Evolutionary conservation across 2,888 invertebrate species (phyloP).

Genomic region (Syritta pipiens): DNA sequence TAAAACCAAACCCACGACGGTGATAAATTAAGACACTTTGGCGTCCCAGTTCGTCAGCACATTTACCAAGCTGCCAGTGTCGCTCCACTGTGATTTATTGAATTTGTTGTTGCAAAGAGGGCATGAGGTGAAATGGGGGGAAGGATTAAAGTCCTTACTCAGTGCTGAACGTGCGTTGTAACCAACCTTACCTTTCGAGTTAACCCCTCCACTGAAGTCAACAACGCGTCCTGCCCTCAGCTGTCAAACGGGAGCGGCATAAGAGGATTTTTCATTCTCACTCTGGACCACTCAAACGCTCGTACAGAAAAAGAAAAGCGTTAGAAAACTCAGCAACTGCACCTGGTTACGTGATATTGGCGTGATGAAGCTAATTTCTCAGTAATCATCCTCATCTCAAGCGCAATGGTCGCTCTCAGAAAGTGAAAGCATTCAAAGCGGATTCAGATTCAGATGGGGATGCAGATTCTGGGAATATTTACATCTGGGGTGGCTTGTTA

Average conservation of each 20-base stretch:
- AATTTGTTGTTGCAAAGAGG: too few relatives aligned
- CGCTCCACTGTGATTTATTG: conserved; percentile 55
- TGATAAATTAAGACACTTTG: conserved; percentile 56
- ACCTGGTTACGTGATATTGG: conserved; percentile 32
- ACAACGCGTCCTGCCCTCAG: too few relatives aligned
- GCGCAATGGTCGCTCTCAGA: too few relatives aligned
- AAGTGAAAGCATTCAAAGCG: too few relatives aligned
- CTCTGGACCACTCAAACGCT: not conserved
- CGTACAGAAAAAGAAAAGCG: too few relatives aligned
- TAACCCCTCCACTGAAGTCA: not conserved
- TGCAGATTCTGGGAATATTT: conserved; percentile 12
- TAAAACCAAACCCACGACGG: conserved; percentile 30
- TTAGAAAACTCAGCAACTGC: conserved; percentile 3
- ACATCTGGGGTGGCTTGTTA: conserved; percentile 27
- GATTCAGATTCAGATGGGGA: not conserved
- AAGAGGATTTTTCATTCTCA: not conserved
- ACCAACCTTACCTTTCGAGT: not conserved
- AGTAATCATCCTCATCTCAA: conserved; percentile 33
- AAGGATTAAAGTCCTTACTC: conserved; percentile 21
- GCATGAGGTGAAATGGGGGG: too few relatives aligned
- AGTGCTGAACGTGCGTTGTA: too few relatives aligned
- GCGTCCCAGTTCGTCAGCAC: conserved; percentile 40
- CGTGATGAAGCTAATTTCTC: conserved; percentile 51
- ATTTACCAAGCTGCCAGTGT: conserved; percentile 14
- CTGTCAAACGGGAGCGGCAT: not conserved